Base-by-base conservation (phyloP, 2,113 vertebrate species). In the Odontesthes bonariensis region DNA sequence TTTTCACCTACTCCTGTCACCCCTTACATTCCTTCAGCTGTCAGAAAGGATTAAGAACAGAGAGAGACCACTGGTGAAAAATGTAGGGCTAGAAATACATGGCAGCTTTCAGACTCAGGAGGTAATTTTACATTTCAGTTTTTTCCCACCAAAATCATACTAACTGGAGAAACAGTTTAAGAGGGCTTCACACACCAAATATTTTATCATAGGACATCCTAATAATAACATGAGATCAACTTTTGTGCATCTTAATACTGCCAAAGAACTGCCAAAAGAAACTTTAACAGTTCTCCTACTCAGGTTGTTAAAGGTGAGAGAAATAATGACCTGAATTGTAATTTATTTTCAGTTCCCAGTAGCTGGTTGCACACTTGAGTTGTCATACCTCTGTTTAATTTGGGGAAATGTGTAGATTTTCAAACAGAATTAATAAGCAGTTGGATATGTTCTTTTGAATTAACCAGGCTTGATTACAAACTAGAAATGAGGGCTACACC, bases 391-490 rank as follows among this genome's bases (percentile, higher is more conserved):
- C 6, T 22, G 42, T 74, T 35, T 33, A 54, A 60, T 67, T 67
- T 57, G 42, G 33, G 51, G 51, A 61, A 69, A 82, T 66, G 42
- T 66, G 59, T 51, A 38, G 14, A 65, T 78, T 56, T 66, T 57
- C 42, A 67, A 49, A 56, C 9, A 60, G 54, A 35, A 52, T 57
- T 42, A 32, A 77, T 42, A 68, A 65, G 22, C 19, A 66, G 47
- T 20, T 53, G 40, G 57, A 57, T 40, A 3, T 58, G 38, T 16
- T 76, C 58, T 42, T 68, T 27, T 55, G 63, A 23, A 56, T 52
- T 53, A 77, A 40, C 54, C 27, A 69, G 27, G 32, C 19, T 51
- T 69, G 69, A 69, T 58, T 69, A 42, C n/a, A 42, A 40, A 23
- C 42, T 56, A 54, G 46, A 32, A 17, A n/a, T 35, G 56, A 71